These are phyloP conservation scores for Hetaerina titia DNA, from an alignment of 2,888 invertebrate genomes.

Conservation along the genomic window DNA sequence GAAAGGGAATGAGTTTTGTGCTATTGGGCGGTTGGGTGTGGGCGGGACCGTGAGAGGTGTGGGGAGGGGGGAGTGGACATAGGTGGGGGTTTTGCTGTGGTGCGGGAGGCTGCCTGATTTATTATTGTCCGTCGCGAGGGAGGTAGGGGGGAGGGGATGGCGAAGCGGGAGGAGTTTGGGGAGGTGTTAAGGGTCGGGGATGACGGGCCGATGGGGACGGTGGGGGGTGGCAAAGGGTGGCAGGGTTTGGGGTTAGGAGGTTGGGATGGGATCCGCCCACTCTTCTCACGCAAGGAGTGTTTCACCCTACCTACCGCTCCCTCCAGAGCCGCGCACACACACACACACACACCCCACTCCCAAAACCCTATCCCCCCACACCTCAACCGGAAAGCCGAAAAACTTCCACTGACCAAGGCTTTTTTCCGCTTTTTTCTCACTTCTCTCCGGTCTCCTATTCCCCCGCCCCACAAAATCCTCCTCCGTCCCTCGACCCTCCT, in stretches of 20 bases:
- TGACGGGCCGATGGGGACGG: neutral
- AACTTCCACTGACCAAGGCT: constrained; percentile 15
- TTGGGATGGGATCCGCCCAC: neutral
- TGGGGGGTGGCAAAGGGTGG: neutral
- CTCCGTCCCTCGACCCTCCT: neutral
- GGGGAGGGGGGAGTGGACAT: neutral
- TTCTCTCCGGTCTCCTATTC: neutral
- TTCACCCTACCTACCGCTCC: neutral
- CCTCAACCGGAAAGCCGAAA: constrained; percentile 41
- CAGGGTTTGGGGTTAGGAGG: neutral
- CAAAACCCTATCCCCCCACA: neutral
- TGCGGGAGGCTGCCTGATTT: constrained; percentile 33
- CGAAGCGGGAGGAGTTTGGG: neutral
- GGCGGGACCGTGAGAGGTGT: neutral
- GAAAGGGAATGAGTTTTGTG: neutral
- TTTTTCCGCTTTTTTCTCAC: neutral
- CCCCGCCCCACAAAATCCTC: neutral
- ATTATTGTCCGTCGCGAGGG: constrained; percentile 7
- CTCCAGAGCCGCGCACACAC: neutral
- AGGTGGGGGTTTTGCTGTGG: neutral
- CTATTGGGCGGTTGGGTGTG: neutral
- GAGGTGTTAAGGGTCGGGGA: neutral
- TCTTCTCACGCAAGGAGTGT: constrained; percentile 43
- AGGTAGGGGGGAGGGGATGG: neutral
- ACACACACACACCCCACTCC: no score